These are phyloP conservation scores for Helicoverpa zea DNA, from an alignment of 1,140 invertebrate species.

Conservation along the genomic window DNA sequence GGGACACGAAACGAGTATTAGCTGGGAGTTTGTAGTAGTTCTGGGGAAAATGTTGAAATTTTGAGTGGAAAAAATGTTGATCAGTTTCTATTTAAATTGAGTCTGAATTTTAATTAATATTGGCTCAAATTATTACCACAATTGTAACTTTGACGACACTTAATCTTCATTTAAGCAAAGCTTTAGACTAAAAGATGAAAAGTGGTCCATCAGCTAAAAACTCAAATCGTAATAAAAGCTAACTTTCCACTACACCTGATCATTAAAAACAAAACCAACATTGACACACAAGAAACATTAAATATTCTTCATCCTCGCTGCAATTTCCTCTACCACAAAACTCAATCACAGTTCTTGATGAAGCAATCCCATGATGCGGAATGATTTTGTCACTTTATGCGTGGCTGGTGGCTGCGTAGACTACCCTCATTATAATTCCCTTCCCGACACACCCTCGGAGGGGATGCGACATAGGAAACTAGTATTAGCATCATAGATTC, in stretches of 20 bases:
- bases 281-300: too few species aligned
- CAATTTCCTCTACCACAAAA: too few species aligned
- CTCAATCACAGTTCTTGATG: neutral
- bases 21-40: neutral
- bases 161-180: too few species aligned
- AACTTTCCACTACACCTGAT: too few species aligned
- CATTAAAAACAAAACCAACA: too few species aligned
- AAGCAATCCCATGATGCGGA: conserved; percentile 1
- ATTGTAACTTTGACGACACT: too few species aligned
- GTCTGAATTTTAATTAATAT: neutral
- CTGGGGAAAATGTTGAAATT: neutral
- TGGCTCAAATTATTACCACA: neutral
- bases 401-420: conserved; percentile 1
- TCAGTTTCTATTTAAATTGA: neutral
- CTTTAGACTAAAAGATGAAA: too few species aligned
- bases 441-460: conserved; percentile 2
- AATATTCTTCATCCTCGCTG: too few species aligned
- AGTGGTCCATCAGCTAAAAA: too few species aligned
- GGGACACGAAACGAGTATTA: neutral
- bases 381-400: conserved; percentile 13
- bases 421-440: conserved; percentile 30
- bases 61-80: neutral
- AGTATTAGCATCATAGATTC: conserved; percentile 23
- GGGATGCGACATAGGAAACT: neutral
- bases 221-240: too few species aligned